Evolutionary conservation across 92 coral and sea anemone species (phyloP).

Genomic region (Pocillopora grandis): DNA sequence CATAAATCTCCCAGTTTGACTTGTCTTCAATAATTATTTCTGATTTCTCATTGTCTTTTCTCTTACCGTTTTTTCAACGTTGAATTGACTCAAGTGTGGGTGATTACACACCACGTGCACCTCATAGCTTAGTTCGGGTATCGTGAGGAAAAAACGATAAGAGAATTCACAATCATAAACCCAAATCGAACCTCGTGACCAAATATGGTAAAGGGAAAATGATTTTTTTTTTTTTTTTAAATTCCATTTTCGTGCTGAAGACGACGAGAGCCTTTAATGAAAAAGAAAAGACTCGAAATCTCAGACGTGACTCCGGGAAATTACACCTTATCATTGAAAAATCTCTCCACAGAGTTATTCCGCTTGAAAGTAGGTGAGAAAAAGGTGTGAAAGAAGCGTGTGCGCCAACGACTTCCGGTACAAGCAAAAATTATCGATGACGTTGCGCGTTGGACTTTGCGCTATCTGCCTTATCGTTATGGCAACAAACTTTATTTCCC

Average conservation of each 20-base stretch:
- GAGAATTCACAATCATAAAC: too few relatives aligned
- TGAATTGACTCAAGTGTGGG: too few relatives aligned
- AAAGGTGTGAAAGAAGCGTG: too few relatives aligned
- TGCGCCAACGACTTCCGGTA: conserved; percentile 6
- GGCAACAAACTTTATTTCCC: conserved; percentile 66
- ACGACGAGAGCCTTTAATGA: not conserved
- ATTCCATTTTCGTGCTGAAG: not conserved
- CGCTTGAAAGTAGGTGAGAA: not conserved
- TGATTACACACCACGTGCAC: too few relatives aligned
- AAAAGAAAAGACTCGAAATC: not conserved
- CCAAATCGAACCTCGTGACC: not conserved
- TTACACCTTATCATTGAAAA: not conserved
- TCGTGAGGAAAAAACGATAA: too few relatives aligned
- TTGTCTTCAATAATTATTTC: too few relatives aligned
- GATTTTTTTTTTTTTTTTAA: not conserved
- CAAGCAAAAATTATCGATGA: conserved; percentile 22
- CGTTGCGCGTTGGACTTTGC: conserved; percentile 25
- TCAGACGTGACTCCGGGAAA: conserved; percentile 1
- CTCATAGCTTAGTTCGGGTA: too few relatives aligned
- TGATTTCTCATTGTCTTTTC: too few relatives aligned
- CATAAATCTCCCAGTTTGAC: too few relatives aligned
- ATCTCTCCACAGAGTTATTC: not conserved
- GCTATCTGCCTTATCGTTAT: conserved; percentile 69
- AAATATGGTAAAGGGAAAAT: conserved; percentile 12
- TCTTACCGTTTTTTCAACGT: too few relatives aligned